A percentile compares a stretch with the other conserved stretches of the same genome.
Conservation (phyloP, 2,797 vertebrate species). For the Melanotaenia nigrans region DNA sequence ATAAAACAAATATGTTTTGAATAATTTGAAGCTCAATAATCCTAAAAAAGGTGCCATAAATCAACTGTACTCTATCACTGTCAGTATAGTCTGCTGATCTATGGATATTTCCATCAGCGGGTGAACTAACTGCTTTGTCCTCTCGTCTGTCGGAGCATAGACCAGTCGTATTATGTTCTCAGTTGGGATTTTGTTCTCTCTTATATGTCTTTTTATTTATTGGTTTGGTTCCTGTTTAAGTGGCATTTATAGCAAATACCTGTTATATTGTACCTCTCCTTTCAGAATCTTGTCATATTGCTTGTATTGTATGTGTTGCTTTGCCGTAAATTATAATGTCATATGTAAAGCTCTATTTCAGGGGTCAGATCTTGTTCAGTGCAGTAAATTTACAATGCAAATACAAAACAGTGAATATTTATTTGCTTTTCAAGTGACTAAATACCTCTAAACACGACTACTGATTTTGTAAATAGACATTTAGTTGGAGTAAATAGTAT, state of each 20-base stretch:
- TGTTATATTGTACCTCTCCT: constrained; percentile 55
- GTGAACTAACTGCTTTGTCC: constrained; percentile 51
- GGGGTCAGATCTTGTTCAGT: constrained; percentile 55
- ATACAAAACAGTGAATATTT: constrained; percentile 59
- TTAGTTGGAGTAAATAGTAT: constrained; percentile 43
- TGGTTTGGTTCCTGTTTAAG: constrained; percentile 50
- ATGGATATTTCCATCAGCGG: constrained; percentile 26
- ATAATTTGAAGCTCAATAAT: constrained; percentile 27
- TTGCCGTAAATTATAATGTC: constrained; percentile 54
- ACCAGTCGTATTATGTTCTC: constrained; percentile 23
- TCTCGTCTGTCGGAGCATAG: constrained; percentile 34
- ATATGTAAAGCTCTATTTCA: constrained; percentile 58
- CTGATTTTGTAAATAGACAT: constrained; percentile 73
- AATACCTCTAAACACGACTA: constrained; percentile 60
- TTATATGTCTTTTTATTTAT: constrained; percentile 70
- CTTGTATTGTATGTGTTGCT: constrained; percentile 61
- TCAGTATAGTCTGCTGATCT: constrained; percentile 36
- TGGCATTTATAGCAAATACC: constrained; percentile 44
- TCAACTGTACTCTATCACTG: constrained; percentile 14
- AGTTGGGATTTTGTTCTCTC: constrained; percentile 19
- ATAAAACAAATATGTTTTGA: constrained; percentile 30
- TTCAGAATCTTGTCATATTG: constrained; percentile 44
- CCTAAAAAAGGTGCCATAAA: constrained; percentile 11
- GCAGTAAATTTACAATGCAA: constrained; percentile 58
- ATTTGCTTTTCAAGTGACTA: constrained; percentile 63